Evolutionary conservation across 2,113 vertebrate species (phyloP).

Genomic region (Pogona vitticeps): DNA sequence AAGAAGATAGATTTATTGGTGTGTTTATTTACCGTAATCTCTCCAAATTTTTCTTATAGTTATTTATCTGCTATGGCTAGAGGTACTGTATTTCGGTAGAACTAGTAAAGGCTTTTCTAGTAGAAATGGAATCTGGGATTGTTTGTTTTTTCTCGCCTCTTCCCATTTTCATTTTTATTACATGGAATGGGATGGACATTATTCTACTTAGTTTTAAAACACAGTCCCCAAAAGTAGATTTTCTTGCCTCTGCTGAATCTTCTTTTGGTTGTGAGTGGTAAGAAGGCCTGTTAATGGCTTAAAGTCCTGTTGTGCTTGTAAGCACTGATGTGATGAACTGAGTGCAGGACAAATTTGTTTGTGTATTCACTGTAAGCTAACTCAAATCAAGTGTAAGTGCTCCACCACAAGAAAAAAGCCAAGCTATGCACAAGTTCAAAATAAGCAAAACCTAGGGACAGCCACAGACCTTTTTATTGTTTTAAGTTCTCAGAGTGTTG

Average conservation of each 20-base stretch:
- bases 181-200: not conserved
- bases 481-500: too few relatives aligned
- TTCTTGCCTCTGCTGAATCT: not conserved
- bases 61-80: slow-evolving; percentile 5
- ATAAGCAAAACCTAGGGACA: not conserved
- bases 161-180: not conserved
- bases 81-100: slow-evolving; percentile 18
- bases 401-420: not conserved
- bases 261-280: not conserved
- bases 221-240: not conserved
- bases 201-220: not conserved
- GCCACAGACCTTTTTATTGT: too few relatives aligned
- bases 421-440: not conserved
- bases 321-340: not conserved
- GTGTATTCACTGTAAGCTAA: not conserved
- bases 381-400: not conserved
- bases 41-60: slow-evolving; percentile 9
- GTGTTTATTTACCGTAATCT: slow-evolving; percentile 10
- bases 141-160: not conserved
- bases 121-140: not conserved
- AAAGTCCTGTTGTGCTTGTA: not conserved
- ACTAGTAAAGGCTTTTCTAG: not conserved
- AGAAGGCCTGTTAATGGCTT: not conserved
- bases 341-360: not conserved
- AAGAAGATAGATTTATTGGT: slow-evolving; percentile 8